Percentiles rank a stretch among this genome's conserved stretches.
These are phyloP conservation scores for Syrphus vitripennis DNA, from an alignment of 2,888 invertebrate genomes.

Conservation along the genomic window DNA sequence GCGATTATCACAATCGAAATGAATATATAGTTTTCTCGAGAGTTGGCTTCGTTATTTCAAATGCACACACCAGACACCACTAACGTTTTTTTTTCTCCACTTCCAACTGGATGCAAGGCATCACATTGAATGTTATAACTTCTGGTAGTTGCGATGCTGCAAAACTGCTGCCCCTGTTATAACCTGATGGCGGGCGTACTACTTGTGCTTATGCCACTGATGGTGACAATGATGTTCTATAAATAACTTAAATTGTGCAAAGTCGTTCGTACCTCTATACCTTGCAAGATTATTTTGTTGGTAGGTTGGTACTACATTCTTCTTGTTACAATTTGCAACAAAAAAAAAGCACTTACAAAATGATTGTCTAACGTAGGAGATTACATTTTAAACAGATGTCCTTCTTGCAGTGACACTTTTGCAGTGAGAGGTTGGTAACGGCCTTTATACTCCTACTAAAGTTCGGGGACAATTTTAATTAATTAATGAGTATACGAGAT, in stretches of 20 bases:
- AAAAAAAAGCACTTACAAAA: slow-evolving; percentile 27
- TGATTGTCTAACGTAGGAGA: slow-evolving; percentile 57
- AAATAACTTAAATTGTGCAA: slow-evolving; percentile 62
- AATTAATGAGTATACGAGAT: too few relatives aligned
- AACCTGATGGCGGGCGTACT: background rate
- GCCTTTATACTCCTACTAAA: background rate
- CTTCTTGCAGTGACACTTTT: slow-evolving; percentile 22
- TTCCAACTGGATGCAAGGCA: background rate
- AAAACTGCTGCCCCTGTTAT: background rate
- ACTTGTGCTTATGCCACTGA: slow-evolving; percentile 3
- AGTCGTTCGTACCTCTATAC: slow-evolving; percentile 31
- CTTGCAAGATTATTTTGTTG: background rate
- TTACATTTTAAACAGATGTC: slow-evolving; percentile 50
- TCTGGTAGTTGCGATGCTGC: background rate
- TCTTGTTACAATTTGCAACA: background rate
- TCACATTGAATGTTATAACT: slow-evolving; percentile 1
- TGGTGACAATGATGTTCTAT: slow-evolving; percentile 59
- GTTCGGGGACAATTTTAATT: slow-evolving; percentile 40
- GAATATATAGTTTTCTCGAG: slow-evolving; percentile 62
- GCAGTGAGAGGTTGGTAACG: slow-evolving; percentile 17
- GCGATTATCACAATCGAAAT: slow-evolving; percentile 61
- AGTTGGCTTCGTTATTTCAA: slow-evolving; percentile 68
- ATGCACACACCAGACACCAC: slow-evolving; percentile 21
- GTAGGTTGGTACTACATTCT: too few relatives aligned
- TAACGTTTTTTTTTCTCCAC: too few relatives aligned